phyloP scores from a whole-genome alignment of 2,113 vertebrate species.

The Pantherophis guttatus region DNA sequence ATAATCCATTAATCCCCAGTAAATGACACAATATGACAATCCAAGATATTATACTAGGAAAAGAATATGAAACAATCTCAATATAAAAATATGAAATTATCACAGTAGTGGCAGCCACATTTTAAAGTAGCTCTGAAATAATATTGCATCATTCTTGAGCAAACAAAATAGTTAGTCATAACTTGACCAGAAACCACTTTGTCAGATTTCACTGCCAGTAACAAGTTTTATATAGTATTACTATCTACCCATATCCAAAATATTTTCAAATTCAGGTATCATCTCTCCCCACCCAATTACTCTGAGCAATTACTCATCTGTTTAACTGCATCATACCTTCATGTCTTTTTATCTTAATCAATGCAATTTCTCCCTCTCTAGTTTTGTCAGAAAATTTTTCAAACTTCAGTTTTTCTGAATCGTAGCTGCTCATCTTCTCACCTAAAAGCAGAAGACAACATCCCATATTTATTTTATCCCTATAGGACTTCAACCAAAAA shows the following conservation, averaged over 20 bases:
- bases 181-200: neutral
- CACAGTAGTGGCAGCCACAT: neutral
- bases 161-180: neutral
- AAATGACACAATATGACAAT: neutral
- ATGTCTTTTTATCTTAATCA: conserved; percentile 28
- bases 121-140: neutral
- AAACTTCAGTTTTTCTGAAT: conserved; percentile 18
- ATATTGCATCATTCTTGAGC: neutral
- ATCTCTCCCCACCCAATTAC: neutral
- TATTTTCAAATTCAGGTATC: neutral
- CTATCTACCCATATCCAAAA: neutral
- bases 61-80: neutral
- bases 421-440: conserved; percentile 14
- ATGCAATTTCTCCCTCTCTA: conserved; percentile 15
- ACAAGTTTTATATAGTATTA: neutral
- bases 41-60: neutral
- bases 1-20: neutral
- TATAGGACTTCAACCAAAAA: neutral
- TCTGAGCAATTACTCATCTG: neutral
- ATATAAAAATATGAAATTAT: neutral
- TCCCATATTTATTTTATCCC: neutral
- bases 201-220: neutral
- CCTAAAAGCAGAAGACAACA: conserved; percentile 23
- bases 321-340: conserved; percentile 3
- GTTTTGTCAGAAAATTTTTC: neutral